Conservation (phyloP, 2,888 invertebrate genomes). For the Diarsia dahlii region DNA sequence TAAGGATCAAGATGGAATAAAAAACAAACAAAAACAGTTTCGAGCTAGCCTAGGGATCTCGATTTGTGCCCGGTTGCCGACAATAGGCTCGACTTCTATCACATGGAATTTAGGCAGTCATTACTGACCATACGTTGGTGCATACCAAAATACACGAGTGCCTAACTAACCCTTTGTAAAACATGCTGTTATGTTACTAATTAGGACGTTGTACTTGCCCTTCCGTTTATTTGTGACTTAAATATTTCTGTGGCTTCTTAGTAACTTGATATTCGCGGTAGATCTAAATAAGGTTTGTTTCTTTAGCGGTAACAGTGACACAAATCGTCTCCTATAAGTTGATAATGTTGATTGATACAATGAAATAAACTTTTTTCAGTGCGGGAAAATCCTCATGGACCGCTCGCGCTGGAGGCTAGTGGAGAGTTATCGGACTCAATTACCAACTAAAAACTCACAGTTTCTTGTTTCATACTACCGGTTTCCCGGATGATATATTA, state of each 20-base stretch:
- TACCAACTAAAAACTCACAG: neutral
- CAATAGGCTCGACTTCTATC: neutral
- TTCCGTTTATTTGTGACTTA: neutral
- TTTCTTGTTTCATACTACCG: neutral
- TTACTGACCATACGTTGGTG: neutral
- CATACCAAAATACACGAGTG: neutral
- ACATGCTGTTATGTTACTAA: neutral
- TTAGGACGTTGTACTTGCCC: neutral
- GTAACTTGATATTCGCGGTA: neutral
- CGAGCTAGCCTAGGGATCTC: neutral
- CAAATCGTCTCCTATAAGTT: neutral
- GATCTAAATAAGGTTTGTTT: neutral
- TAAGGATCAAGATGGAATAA: neutral
- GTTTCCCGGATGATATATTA: neutral
- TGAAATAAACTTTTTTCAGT: neutral
- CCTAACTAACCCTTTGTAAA: neutral
- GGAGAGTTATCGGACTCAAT: no score
- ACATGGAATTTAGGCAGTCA: neutral
- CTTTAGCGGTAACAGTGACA: neutral
- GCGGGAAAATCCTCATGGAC: neutral
- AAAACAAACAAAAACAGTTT: neutral
- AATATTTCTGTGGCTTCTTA: neutral
- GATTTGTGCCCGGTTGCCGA: neutral
- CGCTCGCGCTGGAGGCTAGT: neutral
- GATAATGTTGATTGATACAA: neutral